phyloP scores from a whole-genome alignment of 1,140 invertebrate genomes.

The Drosophila quadrilineata region DNA sequence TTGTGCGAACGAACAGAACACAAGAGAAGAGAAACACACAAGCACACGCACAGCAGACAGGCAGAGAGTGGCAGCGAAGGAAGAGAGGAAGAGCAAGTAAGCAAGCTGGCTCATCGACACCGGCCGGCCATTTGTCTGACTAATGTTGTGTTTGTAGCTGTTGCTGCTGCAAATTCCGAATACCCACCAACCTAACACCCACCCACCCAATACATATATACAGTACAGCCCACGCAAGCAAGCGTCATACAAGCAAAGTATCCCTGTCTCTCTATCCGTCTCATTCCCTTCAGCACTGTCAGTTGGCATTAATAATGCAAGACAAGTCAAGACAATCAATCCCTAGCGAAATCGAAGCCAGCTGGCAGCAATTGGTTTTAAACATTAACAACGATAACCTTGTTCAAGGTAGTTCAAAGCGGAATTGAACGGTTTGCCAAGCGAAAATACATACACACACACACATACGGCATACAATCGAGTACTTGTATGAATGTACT shows the following conservation, averaged over 20 bases:
- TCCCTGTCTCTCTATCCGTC: not conserved
- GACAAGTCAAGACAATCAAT: slow-evolving; percentile 7
- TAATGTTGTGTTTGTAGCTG: slow-evolving; percentile 36
- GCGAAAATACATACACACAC: slow-evolving; percentile 2
- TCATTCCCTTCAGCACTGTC: not conserved
- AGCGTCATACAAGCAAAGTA: not conserved
- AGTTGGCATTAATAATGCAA: slow-evolving; percentile 24
- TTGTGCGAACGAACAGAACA: slow-evolving; percentile 53
- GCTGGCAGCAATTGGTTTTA: slow-evolving; percentile 6
- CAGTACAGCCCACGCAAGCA: slow-evolving; percentile 28
- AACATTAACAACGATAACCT: slow-evolving; percentile 38
- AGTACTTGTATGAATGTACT: not conserved
- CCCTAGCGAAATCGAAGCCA: slow-evolving; percentile 10
- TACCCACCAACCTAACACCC: slow-evolving; percentile 10
- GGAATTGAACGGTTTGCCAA: slow-evolving; percentile 43
- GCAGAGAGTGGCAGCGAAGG: not conserved
- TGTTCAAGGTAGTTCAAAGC: slow-evolving; percentile 48
- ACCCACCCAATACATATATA: too few species aligned
- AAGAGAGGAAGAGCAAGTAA: slow-evolving; percentile 2
- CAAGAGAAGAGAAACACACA: not conserved
- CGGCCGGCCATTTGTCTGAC: slow-evolving; percentile 31
- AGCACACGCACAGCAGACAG: not conserved
- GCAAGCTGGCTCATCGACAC: not conserved
- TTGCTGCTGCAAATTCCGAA: not conserved
- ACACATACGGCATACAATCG: not conserved